phyloP scores from a whole-genome alignment of 2,888 invertebrate species.

The Lagria hirta region DNA sequence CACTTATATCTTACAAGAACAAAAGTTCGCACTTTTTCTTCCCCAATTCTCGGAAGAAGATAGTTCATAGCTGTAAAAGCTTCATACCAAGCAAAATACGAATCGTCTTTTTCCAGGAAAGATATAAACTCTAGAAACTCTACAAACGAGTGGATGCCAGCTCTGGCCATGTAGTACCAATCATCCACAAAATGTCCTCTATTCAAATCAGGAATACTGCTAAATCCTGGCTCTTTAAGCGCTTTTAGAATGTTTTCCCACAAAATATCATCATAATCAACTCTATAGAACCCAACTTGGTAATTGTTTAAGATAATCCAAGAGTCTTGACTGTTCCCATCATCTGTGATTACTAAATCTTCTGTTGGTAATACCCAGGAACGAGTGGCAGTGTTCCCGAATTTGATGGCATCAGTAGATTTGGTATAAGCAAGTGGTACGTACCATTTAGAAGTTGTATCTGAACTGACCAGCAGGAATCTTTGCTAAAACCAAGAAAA shows the following conservation, averaged over 20 bases:
- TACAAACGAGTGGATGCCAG: constrained; percentile 56
- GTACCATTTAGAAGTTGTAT: constrained; percentile 53
- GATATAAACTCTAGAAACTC: constrained; percentile 64
- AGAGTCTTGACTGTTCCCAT: constrained; percentile 42
- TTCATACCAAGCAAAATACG: constrained; percentile 75
- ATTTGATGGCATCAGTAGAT: constrained; percentile 47
- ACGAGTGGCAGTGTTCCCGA: constrained; percentile 56
- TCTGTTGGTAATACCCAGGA: constrained; percentile 54
- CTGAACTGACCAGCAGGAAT: constrained; percentile 6
- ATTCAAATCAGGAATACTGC: constrained; percentile 62
- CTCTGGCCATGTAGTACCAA: constrained; percentile 63
- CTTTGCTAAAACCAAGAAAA: too few species aligned
- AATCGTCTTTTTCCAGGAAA: constrained; percentile 67
- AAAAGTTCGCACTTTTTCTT: constrained; percentile 15
- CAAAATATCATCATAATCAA: constrained; percentile 69
- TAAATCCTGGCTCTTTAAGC: constrained; percentile 52
- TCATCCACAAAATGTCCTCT: constrained; percentile 79
- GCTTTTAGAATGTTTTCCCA: constrained; percentile 62
- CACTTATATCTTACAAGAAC: too few species aligned
- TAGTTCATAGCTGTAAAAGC: constrained; percentile 50
- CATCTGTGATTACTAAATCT: constrained; percentile 39
- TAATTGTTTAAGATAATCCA: constrained; percentile 68
- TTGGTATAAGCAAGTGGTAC: constrained; percentile 59
- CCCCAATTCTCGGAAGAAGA: constrained; percentile 30
- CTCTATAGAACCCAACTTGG: constrained; percentile 67